These are phyloP conservation scores for Onychomys torridus DNA, from an alignment of 2,797 vertebrate species.

Conservation along the genomic window DNA sequence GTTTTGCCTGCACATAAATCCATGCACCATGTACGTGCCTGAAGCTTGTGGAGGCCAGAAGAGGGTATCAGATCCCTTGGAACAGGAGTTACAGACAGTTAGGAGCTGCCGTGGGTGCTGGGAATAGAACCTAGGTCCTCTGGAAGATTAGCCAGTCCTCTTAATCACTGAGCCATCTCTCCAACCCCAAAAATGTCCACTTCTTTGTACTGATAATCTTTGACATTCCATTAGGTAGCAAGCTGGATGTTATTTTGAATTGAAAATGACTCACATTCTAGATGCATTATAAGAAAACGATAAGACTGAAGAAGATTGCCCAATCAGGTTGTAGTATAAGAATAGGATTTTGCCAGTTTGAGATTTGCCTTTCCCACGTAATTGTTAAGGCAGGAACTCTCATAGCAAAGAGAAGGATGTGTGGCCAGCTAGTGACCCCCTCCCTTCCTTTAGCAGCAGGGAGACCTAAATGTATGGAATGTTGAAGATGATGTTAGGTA, in stretches of 20 bases:
- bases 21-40: not conserved
- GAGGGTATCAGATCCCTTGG: not conserved
- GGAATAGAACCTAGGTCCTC: not conserved
- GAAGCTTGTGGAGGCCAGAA: not conserved
- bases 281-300: not conserved
- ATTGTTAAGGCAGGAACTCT: not conserved
- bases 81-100: not conserved
- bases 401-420: not conserved
- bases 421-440: not conserved
- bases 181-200: not conserved
- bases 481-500: constrained; percentile 12
- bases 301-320: constrained; percentile 34
- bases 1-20: not conserved
- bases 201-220: not conserved
- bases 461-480: constrained; percentile 8
- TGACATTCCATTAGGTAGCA: not conserved
- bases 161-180: not conserved
- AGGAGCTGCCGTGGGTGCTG: not conserved
- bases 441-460: not conserved
- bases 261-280: constrained; percentile 48
- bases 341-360: not conserved
- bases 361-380: constrained; percentile 3
- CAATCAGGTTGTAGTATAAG: not conserved
- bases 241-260: constrained; percentile 42
- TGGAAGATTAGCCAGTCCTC: not conserved